Percentiles rank a stretch among this genome's conserved stretches.
These are phyloP conservation scores for Sinopyrophorus schimmeli DNA, from an alignment of 2,888 invertebrate species.

Conservation along the genomic window DNA sequence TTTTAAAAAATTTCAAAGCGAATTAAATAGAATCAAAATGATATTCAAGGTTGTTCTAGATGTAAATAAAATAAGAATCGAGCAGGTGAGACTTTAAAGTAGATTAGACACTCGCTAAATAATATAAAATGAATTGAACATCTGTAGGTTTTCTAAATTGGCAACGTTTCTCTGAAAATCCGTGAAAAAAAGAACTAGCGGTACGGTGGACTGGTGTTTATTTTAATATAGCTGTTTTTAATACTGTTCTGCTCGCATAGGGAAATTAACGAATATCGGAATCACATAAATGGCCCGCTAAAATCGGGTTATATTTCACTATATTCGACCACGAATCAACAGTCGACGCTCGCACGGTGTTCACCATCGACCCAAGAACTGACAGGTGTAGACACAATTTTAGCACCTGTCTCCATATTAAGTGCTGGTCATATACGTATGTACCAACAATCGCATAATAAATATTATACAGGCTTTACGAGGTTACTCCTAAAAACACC, in stretches of 20 bases:
- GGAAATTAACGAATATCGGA: conserved; percentile 15
- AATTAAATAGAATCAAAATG: too few relatives aligned
- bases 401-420: conserved; percentile 48
- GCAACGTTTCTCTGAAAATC: conserved; percentile 8
- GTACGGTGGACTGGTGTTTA: conserved; percentile 17
- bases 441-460: conserved; percentile 20
- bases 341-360: conserved; percentile 40
- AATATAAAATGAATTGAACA: conserved; percentile 8
- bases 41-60: too few relatives aligned
- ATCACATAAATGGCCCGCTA: conserved; percentile 23
- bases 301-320: conserved; percentile 22
- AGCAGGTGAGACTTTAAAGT: too few relatives aligned
- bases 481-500: conserved; percentile 9
- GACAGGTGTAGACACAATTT: conserved; percentile 47
- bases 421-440: conserved; percentile 14
- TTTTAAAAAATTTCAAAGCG: too few relatives aligned
- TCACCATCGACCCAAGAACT: conserved; percentile 44
- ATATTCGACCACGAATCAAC: too few relatives aligned
- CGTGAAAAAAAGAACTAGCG: too few relatives aligned
- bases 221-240: conserved; percentile 10
- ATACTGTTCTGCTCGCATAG: conserved; percentile 18
- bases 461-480: conserved; percentile 19
- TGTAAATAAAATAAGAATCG: conserved; percentile 9
- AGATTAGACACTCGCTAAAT: too few relatives aligned
- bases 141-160: conserved; percentile 4